Evolutionary conservation across 2,888 invertebrate genomes (phyloP).

Genomic region (Crepidodera aurea): DNA sequence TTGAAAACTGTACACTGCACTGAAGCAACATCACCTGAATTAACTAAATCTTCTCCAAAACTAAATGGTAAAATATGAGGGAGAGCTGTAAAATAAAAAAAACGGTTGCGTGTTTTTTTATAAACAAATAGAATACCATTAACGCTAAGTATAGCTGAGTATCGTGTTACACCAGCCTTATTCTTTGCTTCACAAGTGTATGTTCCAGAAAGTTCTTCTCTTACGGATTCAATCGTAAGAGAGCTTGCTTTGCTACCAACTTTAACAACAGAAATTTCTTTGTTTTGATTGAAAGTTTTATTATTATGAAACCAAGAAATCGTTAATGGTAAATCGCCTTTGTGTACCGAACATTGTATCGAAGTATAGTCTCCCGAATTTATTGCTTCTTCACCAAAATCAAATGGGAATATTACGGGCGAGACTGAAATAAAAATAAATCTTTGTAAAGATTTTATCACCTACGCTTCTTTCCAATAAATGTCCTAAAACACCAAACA

Average conservation of each 20-base stretch:
- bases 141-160: slow-evolving; percentile 64
- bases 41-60: slow-evolving; percentile 67
- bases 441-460: too few species aligned
- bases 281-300: slow-evolving; percentile 59
- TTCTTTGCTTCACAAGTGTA: slow-evolving; percentile 78
- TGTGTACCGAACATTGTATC: slow-evolving; percentile 72
- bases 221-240: slow-evolving; percentile 73
- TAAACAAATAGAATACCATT: slow-evolving; percentile 60
- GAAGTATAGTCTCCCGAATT: slow-evolving; percentile 76
- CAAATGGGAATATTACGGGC: slow-evolving; percentile 60
- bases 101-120: background rate
- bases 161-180: slow-evolving; percentile 64
- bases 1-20: slow-evolving; percentile 74
- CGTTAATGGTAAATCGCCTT: slow-evolving; percentile 78
- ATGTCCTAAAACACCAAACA: too few species aligned
- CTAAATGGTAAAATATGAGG: slow-evolving; percentile 67
- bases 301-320: slow-evolving; percentile 80
- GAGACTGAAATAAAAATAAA: slow-evolving; percentile 38
- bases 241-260: slow-evolving; percentile 66
- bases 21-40: slow-evolving; percentile 76
- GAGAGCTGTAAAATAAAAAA: slow-evolving; percentile 34
- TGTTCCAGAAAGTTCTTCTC: slow-evolving; percentile 75
- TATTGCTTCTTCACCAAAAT: slow-evolving; percentile 67
- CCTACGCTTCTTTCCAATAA: too few species aligned
- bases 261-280: slow-evolving; percentile 62